A percentile compares a stretch with the other conserved stretches of the same genome.
phyloP scores from a whole-genome alignment of 2,113 vertebrate species.

The Lipophrys pholis region DNA sequence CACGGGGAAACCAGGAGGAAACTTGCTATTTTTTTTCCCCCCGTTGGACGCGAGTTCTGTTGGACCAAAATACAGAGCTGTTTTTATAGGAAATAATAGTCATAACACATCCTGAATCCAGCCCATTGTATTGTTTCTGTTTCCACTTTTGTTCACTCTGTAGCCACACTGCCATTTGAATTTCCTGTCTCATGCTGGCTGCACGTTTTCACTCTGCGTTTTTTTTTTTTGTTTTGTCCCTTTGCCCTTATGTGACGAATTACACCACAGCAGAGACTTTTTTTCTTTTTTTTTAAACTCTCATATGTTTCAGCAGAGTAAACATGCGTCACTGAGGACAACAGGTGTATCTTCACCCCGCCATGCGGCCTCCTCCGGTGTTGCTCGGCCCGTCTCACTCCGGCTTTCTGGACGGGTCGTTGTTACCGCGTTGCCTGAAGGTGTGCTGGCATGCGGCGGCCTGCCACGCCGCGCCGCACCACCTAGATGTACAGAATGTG shows the following conservation, averaged over 20 bases:
- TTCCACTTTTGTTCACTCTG: slow-evolving; percentile 55
- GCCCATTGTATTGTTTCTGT: slow-evolving; percentile 61
- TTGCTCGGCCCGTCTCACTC: background rate
- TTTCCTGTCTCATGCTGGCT: slow-evolving; percentile 51
- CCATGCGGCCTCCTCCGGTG: background rate
- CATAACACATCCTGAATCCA: slow-evolving; percentile 56
- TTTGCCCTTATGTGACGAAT: background rate
- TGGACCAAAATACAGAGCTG: slow-evolving; percentile 34
- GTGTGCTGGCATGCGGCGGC: slow-evolving; percentile 40
- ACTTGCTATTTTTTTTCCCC: slow-evolving; percentile 21
- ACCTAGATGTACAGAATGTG: slow-evolving; percentile 40
- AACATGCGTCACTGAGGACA: background rate
- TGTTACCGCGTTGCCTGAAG: background rate
- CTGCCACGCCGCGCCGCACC: slow-evolving; percentile 29
- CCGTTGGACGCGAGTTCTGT: slow-evolving; percentile 23
- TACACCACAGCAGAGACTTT: no score
- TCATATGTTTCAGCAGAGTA: background rate
- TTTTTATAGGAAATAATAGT: slow-evolving; percentile 66
- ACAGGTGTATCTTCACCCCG: background rate
- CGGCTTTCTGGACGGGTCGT: background rate
- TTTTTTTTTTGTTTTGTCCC: background rate
- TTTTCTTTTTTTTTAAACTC: background rate
- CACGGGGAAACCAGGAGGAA: no score
- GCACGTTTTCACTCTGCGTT: slow-evolving; percentile 15
- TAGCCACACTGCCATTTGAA: slow-evolving; percentile 39